Evolutionary conservation across 2,888 invertebrate species (phyloP), one percentile per base, ranked within the genome.

Genomic region (Cremastobaeus sp.): DNA sequence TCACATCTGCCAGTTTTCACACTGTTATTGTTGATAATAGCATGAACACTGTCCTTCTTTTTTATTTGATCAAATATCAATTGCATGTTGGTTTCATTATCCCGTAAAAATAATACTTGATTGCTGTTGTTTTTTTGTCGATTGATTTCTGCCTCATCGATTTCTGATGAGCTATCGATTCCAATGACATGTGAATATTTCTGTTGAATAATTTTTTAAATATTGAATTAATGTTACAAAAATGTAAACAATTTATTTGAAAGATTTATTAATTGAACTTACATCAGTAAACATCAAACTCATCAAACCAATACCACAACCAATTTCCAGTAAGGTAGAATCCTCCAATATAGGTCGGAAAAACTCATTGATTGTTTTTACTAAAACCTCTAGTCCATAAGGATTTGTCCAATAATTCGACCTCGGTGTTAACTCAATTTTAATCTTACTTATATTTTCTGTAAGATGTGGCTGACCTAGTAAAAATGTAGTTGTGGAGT

Each of bases 371-470:
- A 87, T 83, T 1, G 84, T 79, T 59, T 82, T 81, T 8, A 82
- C 80, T 39, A 87, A 76, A 52, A 83, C 80, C 76, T 85, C 84
- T 17, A 84, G 82, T 4, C 86, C 86, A 20, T 81, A 76, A 32
- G 85, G 81, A 39, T 86, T 87, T 6, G 84, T 82, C 86, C 86
- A 87, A 57, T 85, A 85, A 64, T 86, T 86, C 3, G 86, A 83
- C 76, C 86, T 83, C 20, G 87, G 87, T 5, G 85, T 83, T 11
- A 87, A 79, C 50, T 85, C 85, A 35, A 87, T 77, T 77, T 85
- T 84, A 9, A 87, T 69, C 14, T 80, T 77, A 2, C 84, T 84
- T 28, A 87, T 82, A 4, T 73, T 74, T 76, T 87, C 87, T 15
- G 84, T 81, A 8, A 87, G 76, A 54, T 81, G 82, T 76, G 85